Conservation (phyloP, 2,888 invertebrate genomes). For the Eueremaeus valkanovi region DNA sequence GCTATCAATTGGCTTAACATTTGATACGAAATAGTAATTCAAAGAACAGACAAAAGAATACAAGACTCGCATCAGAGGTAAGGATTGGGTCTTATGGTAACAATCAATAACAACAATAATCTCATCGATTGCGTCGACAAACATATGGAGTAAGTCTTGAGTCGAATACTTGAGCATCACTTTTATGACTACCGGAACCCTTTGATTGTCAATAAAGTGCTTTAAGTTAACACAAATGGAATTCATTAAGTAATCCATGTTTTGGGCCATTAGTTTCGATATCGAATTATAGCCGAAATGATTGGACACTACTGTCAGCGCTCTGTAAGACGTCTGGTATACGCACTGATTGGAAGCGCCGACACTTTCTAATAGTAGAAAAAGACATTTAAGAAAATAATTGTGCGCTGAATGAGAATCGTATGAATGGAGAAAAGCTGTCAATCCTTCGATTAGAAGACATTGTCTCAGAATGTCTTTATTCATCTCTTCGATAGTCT, state of each 20-base stretch:
- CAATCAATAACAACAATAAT: slow-evolving; percentile 21
- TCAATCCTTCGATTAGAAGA: slow-evolving; percentile 20
- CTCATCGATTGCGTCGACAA: slow-evolving; percentile 1
- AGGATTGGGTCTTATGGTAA: neutral
- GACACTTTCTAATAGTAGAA: slow-evolving; percentile 1
- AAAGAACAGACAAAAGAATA: slow-evolving; percentile 20
- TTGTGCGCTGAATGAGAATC: neutral
- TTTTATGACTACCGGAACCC: slow-evolving; percentile 26
- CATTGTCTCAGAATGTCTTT: slow-evolving; percentile 28
- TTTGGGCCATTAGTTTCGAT: slow-evolving; percentile 11
- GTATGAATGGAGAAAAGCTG: slow-evolving; percentile 3
- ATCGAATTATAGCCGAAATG: slow-evolving; percentile 25
- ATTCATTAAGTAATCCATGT: slow-evolving; percentile 37
- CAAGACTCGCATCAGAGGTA: slow-evolving; percentile 33
- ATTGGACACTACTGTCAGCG: neutral
- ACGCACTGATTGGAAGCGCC: neutral
- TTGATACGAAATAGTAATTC: neutral
- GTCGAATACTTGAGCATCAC: slow-evolving; percentile 30
- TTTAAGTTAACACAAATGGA: slow-evolving; percentile 27
- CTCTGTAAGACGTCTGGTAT: neutral
- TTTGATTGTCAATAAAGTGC: slow-evolving; percentile 24
- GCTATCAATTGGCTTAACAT: neutral
- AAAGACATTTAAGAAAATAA: slow-evolving; percentile 17
- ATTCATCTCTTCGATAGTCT: slow-evolving; percentile 6
- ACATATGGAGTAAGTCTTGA: neutral